Evolutionary conservation across 2,113 vertebrate species (phyloP).

Genomic region (Odobenus rosmarus): DNA sequence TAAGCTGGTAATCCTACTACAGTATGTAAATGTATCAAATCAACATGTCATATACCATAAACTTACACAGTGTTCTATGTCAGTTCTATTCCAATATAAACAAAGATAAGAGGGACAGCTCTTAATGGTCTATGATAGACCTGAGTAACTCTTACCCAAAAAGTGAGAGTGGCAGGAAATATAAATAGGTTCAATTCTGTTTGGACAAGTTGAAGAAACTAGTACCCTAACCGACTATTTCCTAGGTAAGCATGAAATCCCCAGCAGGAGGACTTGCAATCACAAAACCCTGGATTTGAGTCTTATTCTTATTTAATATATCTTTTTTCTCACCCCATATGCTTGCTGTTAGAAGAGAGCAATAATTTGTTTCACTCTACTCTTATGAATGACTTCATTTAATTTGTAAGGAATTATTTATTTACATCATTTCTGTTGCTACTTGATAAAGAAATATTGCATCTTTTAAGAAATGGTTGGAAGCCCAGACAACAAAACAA

Average conservation of each 20-base stretch:
- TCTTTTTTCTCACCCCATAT: not conserved
- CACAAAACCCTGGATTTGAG: not conserved
- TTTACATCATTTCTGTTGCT: slow-evolving; percentile 45
- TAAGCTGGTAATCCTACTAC: not conserved
- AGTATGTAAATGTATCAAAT: not conserved
- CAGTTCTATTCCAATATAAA: not conserved
- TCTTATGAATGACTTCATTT: slow-evolving; percentile 31
- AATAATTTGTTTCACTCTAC: not conserved
- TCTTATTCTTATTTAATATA: slow-evolving; percentile 20
- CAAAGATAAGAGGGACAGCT: not conserved
- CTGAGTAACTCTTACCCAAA: not conserved
- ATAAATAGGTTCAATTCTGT: not conserved
- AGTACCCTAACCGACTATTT: not conserved
- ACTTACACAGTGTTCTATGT: not conserved
- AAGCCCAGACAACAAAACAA: slow-evolving; percentile 63
- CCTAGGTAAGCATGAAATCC: not conserved
- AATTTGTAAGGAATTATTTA: slow-evolving; percentile 61
- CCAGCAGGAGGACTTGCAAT: not conserved
- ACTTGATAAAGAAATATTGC: slow-evolving; percentile 69
- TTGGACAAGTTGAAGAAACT: not conserved
- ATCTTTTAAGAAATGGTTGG: slow-evolving; percentile 41
- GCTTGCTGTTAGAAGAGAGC: not conserved
- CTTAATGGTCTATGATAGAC: not conserved
- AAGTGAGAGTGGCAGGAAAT: not conserved
- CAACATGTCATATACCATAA: not conserved